Percentiles rank a stretch among this genome's conserved stretches.
Conservation (phyloP, 2,113 vertebrate species). For the Azemiops feae region DNA sequence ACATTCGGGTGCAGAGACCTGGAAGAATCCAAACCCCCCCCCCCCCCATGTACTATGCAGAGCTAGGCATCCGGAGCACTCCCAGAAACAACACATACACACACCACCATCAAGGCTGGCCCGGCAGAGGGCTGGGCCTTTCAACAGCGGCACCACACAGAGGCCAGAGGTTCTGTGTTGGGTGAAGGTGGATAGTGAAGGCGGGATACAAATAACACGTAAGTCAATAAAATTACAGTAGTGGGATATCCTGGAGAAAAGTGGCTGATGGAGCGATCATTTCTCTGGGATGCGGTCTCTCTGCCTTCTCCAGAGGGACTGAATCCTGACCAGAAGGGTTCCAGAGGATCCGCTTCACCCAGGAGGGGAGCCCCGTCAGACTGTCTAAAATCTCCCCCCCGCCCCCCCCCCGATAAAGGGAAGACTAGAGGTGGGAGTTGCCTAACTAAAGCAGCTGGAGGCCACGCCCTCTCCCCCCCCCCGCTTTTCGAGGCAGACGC, state of each 20-base stretch:
- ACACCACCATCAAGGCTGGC: background rate
- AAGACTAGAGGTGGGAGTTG: background rate
- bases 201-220: background rate
- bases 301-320: background rate
- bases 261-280: background rate
- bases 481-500: background rate
- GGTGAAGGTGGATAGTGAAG: background rate
- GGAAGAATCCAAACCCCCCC: background rate
- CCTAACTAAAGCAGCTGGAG: background rate
- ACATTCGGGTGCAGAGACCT: background rate
- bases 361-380: background rate
- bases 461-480: accelerated
- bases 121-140: background rate
- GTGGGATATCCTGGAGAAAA: background rate
- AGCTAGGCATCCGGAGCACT: background rate
- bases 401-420: background rate
- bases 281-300: background rate
- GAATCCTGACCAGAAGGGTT: background rate
- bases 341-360: background rate
- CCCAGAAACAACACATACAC: no score
- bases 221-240: background rate
- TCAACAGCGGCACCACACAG: background rate
- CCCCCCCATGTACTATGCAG: background rate
- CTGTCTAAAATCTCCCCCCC: background rate
- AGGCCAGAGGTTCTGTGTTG: background rate